phyloP scores from a whole-genome alignment of 2,888 invertebrate species.

The Scaptomyza polygonia region DNA sequence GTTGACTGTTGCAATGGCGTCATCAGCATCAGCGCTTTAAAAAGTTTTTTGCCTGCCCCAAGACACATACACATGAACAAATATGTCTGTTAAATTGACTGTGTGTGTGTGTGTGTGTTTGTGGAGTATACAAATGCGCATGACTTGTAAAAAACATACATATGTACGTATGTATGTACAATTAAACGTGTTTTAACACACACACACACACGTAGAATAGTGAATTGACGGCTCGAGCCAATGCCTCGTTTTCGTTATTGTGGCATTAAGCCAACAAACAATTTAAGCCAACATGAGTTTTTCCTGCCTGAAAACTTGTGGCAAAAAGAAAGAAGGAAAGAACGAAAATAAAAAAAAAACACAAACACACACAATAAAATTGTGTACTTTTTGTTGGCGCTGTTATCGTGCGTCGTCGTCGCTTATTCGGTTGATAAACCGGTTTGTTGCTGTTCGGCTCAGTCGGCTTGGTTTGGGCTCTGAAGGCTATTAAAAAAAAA shows the following conservation, averaged over 20 bases:
- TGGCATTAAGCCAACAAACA: conserved; percentile 78
- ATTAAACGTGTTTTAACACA: conserved; percentile 63
- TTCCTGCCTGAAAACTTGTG: conserved; percentile 73
- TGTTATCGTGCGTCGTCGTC: conserved; percentile 69
- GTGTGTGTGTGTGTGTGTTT: conserved; percentile 14
- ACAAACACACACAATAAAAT: conserved; percentile 42
- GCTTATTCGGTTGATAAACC: conserved; percentile 67
- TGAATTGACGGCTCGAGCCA: conserved; percentile 58
- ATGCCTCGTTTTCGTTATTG: conserved; percentile 65
- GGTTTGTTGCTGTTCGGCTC: conserved; percentile 59
- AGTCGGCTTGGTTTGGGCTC: conserved; percentile 27
- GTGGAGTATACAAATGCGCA: conserved; percentile 59
- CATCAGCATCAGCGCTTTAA: conserved; percentile 69
- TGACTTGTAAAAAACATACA: conserved; percentile 56
- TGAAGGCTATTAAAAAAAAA: conserved; percentile 19
- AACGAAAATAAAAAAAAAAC: conserved; percentile 28
- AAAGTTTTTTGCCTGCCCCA: conserved; percentile 67
- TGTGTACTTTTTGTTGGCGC: conserved; percentile 56
- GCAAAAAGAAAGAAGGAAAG: conserved; percentile 56
- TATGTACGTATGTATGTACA: conserved; percentile 38
- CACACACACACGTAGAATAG: conserved; percentile 13
- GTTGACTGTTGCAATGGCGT: conserved; percentile 60
- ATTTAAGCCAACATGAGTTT: conserved; percentile 76
- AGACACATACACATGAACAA: conserved; percentile 43
- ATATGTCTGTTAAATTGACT: conserved; percentile 20